These are phyloP conservation scores for Centropus bengalensis DNA, from an alignment of 2,113 vertebrate genomes.

Conservation along the genomic window DNA sequence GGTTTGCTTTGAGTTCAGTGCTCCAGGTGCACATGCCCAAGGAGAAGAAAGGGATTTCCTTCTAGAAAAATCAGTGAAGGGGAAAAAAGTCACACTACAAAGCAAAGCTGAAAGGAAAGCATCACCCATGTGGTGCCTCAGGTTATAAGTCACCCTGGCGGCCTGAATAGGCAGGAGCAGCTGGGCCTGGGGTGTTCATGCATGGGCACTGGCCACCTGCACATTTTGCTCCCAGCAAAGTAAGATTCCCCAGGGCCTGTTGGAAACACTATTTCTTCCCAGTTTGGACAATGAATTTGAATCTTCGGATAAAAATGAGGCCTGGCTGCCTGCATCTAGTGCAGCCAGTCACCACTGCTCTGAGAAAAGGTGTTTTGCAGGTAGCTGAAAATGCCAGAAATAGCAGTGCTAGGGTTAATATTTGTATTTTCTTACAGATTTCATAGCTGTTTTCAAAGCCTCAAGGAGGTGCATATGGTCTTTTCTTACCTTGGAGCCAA, in stretches of 20 bases:
- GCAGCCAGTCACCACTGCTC: not conserved
- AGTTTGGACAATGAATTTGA: not conserved
- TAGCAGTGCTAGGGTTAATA: not conserved
- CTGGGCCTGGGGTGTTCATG: accelerated
- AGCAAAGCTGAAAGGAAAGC: not conserved
- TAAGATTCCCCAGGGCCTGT: not conserved
- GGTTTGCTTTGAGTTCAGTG: not conserved
- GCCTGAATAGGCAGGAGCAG: not conserved
- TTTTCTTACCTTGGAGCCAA: not conserved
- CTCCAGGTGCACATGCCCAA: accelerated
- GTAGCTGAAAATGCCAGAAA: not conserved
- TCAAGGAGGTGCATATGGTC: not conserved
- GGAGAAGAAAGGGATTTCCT: not conserved
- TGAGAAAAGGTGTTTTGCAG: not conserved
- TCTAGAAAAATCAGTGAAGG: not conserved
- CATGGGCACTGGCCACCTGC: accelerated
- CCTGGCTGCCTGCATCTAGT: not conserved
- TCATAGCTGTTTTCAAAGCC: not conserved
- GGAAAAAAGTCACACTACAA: not conserved
- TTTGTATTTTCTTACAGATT: not conserved
- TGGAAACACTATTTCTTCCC: not conserved
- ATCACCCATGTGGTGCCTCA: not conserved
- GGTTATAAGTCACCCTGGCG: not conserved
- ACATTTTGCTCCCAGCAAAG: accelerated
- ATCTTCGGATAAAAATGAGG: not conserved